Base-by-base conservation (phyloP, 2,888 invertebrate species). In the Macrophya alboannulata region DNA sequence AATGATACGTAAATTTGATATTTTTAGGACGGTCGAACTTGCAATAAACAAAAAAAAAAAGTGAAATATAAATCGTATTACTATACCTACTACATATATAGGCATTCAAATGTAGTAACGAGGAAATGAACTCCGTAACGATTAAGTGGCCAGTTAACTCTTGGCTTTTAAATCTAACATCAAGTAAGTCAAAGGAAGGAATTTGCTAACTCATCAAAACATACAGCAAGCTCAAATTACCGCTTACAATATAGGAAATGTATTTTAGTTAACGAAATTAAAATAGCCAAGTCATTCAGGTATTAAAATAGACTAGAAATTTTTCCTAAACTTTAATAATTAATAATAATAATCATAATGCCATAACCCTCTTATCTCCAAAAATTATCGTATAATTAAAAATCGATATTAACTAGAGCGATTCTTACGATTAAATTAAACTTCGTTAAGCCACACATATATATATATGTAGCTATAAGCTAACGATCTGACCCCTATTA, bases 121-220 rank as follows among this genome's bases (percentile, higher is more conserved):
- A 37, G 68, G 31, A 68, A 68, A 17, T 68, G 68, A 37, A 62
- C 25, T 45, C 45, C 21, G 74, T 31, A 74, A 45, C 45, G 21
- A 48, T 45, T 48, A 74, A 74, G 17, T 74, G 74, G 31, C 15
- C 74, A 45, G 21, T 21, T 43, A 43, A 74, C 45, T 25, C 74
- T 74, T 74, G 25, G 74, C 25, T 45, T 45, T 43, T 25, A 45
- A 43, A 31, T 17, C 12, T 74, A 43, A 55, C 55, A 55, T 55
- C n/a, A 55, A 55, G 55, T 74, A 74, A 74, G 74, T 45, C 21
- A 37, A 55, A 77, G 15, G 17, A 55, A 55, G 45, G 51, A 77
- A 77, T 77, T 40, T 51, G 77, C 77, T 17, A 25, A 37, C 51
- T 77, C 77, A 77, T 77, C 77, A 77, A 55, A 77, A 51, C 77